phyloP scores from a whole-genome alignment of 1,140 invertebrate genomes.

The Cecropterus lyciades region DNA sequence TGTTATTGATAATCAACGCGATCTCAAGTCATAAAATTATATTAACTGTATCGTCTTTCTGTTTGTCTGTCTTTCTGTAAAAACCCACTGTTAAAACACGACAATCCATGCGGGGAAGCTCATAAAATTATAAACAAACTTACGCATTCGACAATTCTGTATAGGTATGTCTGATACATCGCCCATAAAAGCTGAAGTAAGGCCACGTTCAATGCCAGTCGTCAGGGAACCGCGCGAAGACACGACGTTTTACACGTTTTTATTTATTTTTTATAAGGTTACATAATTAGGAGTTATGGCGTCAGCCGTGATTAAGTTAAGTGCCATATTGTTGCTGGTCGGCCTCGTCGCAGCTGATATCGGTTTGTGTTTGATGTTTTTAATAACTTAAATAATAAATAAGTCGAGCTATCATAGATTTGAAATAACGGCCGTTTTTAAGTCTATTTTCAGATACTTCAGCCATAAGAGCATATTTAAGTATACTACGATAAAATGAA shows the following conservation, averaged over 20 bases:
- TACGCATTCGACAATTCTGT: slow-evolving; percentile 3
- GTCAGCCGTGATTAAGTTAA: slow-evolving; percentile 74
- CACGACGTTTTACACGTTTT: slow-evolving; percentile 49
- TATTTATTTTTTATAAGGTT: slow-evolving; percentile 49
- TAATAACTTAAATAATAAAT: background rate
- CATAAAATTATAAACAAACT: slow-evolving; percentile 18
- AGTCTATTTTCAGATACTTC: no score
- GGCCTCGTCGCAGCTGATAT: slow-evolving; percentile 63
- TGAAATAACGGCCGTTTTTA: no score
- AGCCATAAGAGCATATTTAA: no score
- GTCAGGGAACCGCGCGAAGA: slow-evolving; percentile 49
- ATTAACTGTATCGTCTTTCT: no score
- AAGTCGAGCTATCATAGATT: no score
- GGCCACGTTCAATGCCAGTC: slow-evolving; percentile 71
- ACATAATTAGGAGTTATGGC: slow-evolving; percentile 57
- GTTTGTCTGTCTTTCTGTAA: no score
- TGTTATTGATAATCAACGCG: no score
- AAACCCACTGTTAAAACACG: background rate
- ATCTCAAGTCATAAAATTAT: no score
- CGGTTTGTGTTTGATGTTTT: slow-evolving; percentile 65
- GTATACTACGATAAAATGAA: no score
- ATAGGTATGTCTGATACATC: slow-evolving; percentile 40
- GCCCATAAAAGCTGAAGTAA: slow-evolving; percentile 67
- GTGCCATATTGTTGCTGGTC: slow-evolving; percentile 70
- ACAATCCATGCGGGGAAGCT: background rate